Percentiles rank a stretch among this genome's conserved stretches.
Conservation (phyloP, 1,140 invertebrate genomes). For the Drosophila seguyi region DNA sequence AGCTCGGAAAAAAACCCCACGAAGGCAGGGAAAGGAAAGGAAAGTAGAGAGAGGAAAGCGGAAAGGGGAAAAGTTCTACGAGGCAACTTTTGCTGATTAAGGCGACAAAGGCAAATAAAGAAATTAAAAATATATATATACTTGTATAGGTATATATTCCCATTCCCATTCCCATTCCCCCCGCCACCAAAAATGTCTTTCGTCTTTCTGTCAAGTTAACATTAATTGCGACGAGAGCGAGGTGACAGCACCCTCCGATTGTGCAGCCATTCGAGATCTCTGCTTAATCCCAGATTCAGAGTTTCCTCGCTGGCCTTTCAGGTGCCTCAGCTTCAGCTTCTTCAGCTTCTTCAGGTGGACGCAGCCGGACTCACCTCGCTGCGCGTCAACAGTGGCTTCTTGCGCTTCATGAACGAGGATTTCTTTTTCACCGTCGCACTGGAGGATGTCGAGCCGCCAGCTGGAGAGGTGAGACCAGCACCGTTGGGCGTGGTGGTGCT, state of each 20-base stretch:
- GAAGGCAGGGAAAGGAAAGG: slow-evolving; percentile 21
- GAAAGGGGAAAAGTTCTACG: slow-evolving; percentile 30
- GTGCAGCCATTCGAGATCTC: slow-evolving; percentile 32
- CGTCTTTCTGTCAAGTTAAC: slow-evolving; percentile 8
- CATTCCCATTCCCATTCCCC: slow-evolving; percentile 8
- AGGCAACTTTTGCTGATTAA: slow-evolving; percentile 53
- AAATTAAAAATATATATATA: slow-evolving; percentile 47
- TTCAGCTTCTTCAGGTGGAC: not conserved
- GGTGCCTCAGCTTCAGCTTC: slow-evolving; percentile 9
- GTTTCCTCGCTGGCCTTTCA: slow-evolving; percentile 7
- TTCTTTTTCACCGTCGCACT: slow-evolving; percentile 65
- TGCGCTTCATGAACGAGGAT: slow-evolving; percentile 74
- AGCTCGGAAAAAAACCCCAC: slow-evolving; percentile 27
- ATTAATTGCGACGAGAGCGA: slow-evolving; percentile 26
- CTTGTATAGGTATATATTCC: slow-evolving; percentile 1
- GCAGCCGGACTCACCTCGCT: slow-evolving; percentile 76
- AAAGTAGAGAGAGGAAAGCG: slow-evolving; percentile 16
- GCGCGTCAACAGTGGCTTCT: slow-evolving; percentile 80
- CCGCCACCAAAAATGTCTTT: slow-evolving; percentile 1
- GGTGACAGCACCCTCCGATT: slow-evolving; percentile 30
- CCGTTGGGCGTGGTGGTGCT: slow-evolving; percentile 26
- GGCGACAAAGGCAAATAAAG: slow-evolving; percentile 51
- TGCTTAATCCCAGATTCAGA: slow-evolving; percentile 16
- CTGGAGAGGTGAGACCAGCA: slow-evolving; percentile 38
- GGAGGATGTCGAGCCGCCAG: slow-evolving; percentile 33